Conservation (phyloP, 1,140 invertebrate species). For the Scylla paramamosain region DNA sequence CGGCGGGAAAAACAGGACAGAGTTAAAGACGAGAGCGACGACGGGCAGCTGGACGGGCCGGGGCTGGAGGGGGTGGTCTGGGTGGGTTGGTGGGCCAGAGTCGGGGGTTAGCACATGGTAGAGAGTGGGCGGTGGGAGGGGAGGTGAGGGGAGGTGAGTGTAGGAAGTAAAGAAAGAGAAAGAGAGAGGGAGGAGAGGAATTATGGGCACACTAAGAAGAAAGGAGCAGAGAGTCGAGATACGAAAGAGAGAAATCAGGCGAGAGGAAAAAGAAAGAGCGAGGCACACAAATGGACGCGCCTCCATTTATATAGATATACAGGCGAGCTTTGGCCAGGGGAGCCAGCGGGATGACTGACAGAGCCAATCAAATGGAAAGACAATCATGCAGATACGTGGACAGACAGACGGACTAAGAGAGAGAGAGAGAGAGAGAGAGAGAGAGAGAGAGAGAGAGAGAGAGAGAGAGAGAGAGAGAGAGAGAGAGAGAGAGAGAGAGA, state of each 20-base stretch:
- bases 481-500: not conserved
- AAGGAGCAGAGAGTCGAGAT: not conserved
- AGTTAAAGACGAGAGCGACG: conserved; percentile 25
- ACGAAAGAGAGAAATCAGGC: conserved; percentile 5
- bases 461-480: not conserved
- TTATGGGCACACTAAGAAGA: not conserved
- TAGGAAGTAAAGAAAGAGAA: not conserved
- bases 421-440: not conserved
- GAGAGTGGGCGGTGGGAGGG: conserved; percentile 9
- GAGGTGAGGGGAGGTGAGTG: not conserved
- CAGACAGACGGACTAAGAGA: not conserved
- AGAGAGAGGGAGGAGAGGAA: not conserved
- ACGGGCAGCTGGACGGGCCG: not conserved
- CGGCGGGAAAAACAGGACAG: not conserved
- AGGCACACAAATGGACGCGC: not conserved
- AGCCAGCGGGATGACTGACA: not conserved
- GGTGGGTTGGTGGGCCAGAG: conserved; percentile 19
- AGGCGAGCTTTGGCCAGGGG: not conserved
- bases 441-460: not conserved
- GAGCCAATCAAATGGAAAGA: not conserved
- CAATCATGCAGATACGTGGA: not conserved
- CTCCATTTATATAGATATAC: not conserved
- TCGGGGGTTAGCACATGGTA: not conserved
- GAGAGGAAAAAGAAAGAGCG: not conserved
- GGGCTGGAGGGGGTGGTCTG: not conserved